Evolutionary conservation across 2,797 vertebrate genomes (phyloP), one percentile per base, ranked within the genome.

Genomic region (Epinephelus coioides): DNA sequence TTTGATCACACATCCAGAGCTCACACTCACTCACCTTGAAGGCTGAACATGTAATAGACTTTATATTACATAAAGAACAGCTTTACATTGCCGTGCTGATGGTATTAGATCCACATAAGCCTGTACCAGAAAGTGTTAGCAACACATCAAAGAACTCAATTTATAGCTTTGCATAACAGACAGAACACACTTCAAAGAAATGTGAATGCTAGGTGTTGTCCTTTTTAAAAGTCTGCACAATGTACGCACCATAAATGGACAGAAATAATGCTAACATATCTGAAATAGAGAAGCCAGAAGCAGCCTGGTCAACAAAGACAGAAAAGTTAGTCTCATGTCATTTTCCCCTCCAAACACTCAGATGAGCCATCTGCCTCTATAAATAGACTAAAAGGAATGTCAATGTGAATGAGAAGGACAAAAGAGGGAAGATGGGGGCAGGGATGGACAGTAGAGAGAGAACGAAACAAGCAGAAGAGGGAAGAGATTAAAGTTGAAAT

Each of bases 341-440:
- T 73, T 83, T 82, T 70, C 38, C 65, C 69, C 69, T 61, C 30
- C 60, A 53, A 79, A 81, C 57, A 76, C 57, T 62, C 27, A 75
- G 60, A 76, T 70, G 86, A 88, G 60, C 70, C 70, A 49, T 76
- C 62, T 56, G 79, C 51, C 44, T 74, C 78, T 79, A 86, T 77
- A 74, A 77, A 86, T 85, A 83, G 81, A 81, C 63, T 46, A n/a
- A 78, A 76, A 71, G 78, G 78, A 83, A 86, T 83, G 81, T 76
- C 75, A 76, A 2, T 72, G 66, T 72, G 77, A 69, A 67, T 27
- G 57, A 68, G 62, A 47, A 83, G 79, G 73, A 73, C 60, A 73
- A 38, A 77, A 56, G 55, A 62, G 55, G 27, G 25, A 59, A 21
- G 50, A 46, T 47, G 66, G 73, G 68, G 47, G 65, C 43, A 50